Percentiles rank a stretch among this genome's conserved stretches.
Evolutionary conservation across 2,113 vertebrate species (phyloP).

Genomic region (Carassius auratus): DNA sequence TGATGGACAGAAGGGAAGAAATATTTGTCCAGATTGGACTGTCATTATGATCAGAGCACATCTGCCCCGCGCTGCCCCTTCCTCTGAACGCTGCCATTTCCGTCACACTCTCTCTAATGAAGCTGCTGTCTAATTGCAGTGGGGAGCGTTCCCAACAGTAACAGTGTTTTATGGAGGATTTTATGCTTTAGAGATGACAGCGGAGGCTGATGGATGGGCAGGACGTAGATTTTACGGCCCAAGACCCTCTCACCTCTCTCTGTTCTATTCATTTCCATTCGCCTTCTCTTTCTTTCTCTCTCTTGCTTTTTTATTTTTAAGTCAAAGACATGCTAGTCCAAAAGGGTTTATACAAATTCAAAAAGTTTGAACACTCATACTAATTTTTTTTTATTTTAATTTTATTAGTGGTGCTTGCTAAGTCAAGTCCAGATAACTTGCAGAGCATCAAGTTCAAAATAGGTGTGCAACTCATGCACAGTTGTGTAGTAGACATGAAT

Average conservation of each 20-base stretch:
- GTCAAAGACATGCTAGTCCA: background rate
- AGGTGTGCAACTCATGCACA: background rate
- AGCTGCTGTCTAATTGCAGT: slow-evolving; percentile 73
- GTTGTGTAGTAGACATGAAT: background rate
- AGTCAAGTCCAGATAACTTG: background rate
- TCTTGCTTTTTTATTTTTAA: background rate
- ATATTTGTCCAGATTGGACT: slow-evolving; percentile 35
- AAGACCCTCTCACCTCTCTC: slow-evolving; percentile 60
- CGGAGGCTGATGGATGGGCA: slow-evolving; percentile 65
- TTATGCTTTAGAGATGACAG: slow-evolving; percentile 71
- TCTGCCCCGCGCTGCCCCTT: slow-evolving; percentile 22
- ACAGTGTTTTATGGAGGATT: slow-evolving; percentile 71
- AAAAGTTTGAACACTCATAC: background rate
- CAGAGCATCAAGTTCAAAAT: too few species aligned
- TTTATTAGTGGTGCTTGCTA: background rate
- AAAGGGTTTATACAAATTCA: background rate
- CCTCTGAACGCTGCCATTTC: slow-evolving; percentile 69
- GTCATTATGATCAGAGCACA: slow-evolving; percentile 30
- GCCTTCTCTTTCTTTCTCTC: slow-evolving; percentile 14
- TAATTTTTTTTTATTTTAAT: background rate
- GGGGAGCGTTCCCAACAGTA: slow-evolving; percentile 71
- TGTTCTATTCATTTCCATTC: slow-evolving; percentile 50
- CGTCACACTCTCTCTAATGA: slow-evolving; percentile 71
- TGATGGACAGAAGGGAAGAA: slow-evolving; percentile 25
- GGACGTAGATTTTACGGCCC: slow-evolving; percentile 61